These are phyloP conservation scores for Neosilurus hyrtlii DNA, from an alignment of 2,797 vertebrate genomes.

Conservation along the genomic window DNA sequence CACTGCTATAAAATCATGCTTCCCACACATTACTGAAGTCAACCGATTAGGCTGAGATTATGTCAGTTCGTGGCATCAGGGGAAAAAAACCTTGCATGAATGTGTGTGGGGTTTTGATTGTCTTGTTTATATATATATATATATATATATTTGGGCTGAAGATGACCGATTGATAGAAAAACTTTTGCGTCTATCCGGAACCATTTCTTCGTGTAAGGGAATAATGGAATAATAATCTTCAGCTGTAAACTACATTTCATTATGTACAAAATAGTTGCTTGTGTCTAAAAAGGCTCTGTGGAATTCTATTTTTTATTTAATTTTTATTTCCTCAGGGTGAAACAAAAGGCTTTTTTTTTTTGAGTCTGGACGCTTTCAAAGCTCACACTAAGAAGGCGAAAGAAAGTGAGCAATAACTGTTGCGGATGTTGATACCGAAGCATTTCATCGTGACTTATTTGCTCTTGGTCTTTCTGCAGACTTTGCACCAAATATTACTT, in stretches of 20 bases:
- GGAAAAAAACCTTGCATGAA: constrained; percentile 55
- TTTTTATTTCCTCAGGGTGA: constrained; percentile 72
- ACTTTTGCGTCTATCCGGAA: constrained; percentile 24
- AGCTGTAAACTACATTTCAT: constrained; percentile 46
- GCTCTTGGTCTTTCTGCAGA: constrained; percentile 52
- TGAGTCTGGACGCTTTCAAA: constrained; percentile 65
- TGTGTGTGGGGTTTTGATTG: constrained; percentile 28
- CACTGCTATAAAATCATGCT: constrained; percentile 47
- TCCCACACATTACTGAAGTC: constrained; percentile 43
- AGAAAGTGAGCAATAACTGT: constrained; percentile 73
- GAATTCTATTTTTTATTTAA: constrained; percentile 43
- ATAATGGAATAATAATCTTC: constrained; percentile 29
- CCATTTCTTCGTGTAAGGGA: constrained; percentile 40
- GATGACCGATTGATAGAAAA: constrained; percentile 4
- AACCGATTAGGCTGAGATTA: constrained; percentile 5
- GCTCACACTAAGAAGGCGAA: constrained; percentile 52
- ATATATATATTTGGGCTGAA: background rate
- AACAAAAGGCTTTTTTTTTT: no score
- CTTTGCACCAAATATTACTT: constrained; percentile 71
- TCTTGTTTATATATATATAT: background rate
- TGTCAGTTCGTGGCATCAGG: constrained; percentile 23
- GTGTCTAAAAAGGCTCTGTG: constrained; percentile 47
- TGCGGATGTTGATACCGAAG: constrained; percentile 51
- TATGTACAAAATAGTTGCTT: constrained; percentile 47
- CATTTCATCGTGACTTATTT: constrained; percentile 49